These are phyloP conservation scores for Leptinotarsa peninsularis DNA, from an alignment of 2,888 invertebrate genomes.

Conservation along the genomic window DNA sequence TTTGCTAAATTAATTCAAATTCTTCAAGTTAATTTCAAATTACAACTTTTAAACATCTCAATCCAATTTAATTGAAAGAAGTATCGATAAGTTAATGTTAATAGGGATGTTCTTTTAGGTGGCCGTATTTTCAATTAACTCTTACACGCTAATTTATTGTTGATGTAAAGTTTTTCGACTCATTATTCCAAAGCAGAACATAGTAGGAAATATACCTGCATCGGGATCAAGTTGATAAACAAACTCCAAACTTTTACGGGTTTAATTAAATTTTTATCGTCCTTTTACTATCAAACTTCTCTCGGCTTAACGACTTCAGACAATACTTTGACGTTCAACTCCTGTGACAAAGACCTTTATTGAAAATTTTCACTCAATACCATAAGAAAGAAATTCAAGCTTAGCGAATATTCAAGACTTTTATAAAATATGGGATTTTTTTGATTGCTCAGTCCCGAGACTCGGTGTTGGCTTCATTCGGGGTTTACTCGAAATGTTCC, in stretches of 20 bases:
- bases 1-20: too few relatives aligned
- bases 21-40: background rate
- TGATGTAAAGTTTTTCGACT: constrained; percentile 19
- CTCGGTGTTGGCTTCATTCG: background rate
- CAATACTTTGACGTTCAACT: constrained; percentile 28
- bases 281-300: constrained; percentile 25
- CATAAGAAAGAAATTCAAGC: constrained; percentile 14
- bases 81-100: background rate
- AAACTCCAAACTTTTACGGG: constrained; percentile 26
- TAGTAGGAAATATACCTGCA: constrained; percentile 19
- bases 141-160: constrained; percentile 8
- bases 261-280: constrained; percentile 32
- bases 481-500: background rate
- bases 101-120: background rate
- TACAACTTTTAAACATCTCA: background rate
- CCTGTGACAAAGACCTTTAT: constrained; percentile 29
- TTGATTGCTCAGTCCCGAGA: background rate
- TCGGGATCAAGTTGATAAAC: constrained; percentile 28
- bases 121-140: background rate
- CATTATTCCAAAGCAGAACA: constrained; percentile 11
- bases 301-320: constrained; percentile 26
- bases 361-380: constrained; percentile 29
- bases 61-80: background rate
- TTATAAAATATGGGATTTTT: constrained; percentile 12
- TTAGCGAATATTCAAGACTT: constrained; percentile 18